A percentile compares a stretch with the other conserved stretches of the same genome.
Evolutionary conservation across 2,888 invertebrate genomes (phyloP).

Genomic region (Lepidocyrtinus sp.): DNA sequence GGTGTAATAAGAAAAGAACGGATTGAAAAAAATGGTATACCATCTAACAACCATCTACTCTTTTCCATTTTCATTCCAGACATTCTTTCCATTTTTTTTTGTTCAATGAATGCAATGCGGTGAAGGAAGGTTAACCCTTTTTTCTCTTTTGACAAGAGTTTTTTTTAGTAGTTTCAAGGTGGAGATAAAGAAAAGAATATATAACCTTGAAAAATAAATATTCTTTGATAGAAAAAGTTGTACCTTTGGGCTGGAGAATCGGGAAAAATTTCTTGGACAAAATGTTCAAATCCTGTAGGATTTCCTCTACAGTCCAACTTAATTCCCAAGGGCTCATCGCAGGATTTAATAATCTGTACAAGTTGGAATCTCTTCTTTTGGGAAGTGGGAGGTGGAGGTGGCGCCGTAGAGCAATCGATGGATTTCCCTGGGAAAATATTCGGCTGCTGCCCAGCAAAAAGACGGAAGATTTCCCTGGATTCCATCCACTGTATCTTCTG

Average conservation of each 20-base stretch:
- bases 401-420: conserved; percentile 15
- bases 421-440: conserved; percentile 21
- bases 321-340: conserved; percentile 66
- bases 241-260: conserved; percentile 66
- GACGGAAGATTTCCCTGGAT: conserved; percentile 67
- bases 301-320: conserved; percentile 24
- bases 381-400: conserved; percentile 53
- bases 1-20: background rate
- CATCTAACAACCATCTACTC: too few species aligned
- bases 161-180: too few species aligned
- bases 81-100: background rate
- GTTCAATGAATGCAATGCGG: conserved; percentile 1
- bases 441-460: conserved; percentile 52
- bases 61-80: background rate
- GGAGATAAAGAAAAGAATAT: background rate
- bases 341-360: conserved; percentile 62
- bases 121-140: background rate
- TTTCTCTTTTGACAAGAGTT: background rate
- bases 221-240: background rate
- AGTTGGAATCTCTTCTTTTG: conserved; percentile 67
- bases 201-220: background rate
- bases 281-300: conserved; percentile 55
- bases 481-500: conserved; percentile 67
- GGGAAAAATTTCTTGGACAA: conserved; percentile 56
- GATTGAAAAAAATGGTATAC: background rate